Evolutionary conservation across 2,888 invertebrate species (phyloP), one percentile per base, ranked within the genome.

Genomic region (Branchinecta sandiegonensis): DNA sequence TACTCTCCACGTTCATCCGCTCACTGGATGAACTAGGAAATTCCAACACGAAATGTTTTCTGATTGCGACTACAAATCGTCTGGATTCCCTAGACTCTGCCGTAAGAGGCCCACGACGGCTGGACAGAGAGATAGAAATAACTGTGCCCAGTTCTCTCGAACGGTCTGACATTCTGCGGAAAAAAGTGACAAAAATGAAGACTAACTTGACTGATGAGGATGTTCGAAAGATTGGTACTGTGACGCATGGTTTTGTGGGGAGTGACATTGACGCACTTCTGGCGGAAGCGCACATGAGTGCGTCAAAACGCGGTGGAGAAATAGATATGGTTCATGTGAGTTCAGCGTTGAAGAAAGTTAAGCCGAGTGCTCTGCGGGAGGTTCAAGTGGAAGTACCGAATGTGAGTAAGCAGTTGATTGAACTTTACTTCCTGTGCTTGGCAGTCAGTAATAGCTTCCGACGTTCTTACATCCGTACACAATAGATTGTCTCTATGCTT

Each of bases 301-400:
- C 86, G 46, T 78, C 85, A 10, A 74, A 74, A 48, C 70, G 78
- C 71, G 76, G 77, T 10, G 65, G 67, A 48, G 65, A 56, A 66
- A 68, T 46, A 46, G 46, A 14, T 46, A 46, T n/a, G 12, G 37
- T 66, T 47, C 75, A 78, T 71, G 68, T 79, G 67, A 71, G 70
- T 47, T 66, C 72, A 67, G 77, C 76, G 14, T 71, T 77, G 67
- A 72, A 72, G n/a, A 66, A 70, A 37, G 75, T 92, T 0, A 86
- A 87, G 73, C 94, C 94, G 0, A 91, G 90, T 76, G 94, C 93
- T 0, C 92, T 94, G 90, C 84, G 90, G 70, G 92, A 94, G 77
- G 84, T 94, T 7, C 80, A 88, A 66, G 85, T 94, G 71, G 91
- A 94, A 79, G 85, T 90, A 70, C 90, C 94, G 2, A 65, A 69